A percentile compares a stretch with the other conserved stretches of the same genome.
These are phyloP conservation scores for Pyralis farinalis DNA, from an alignment of 2,888 invertebrate species.

Conservation along the genomic window DNA sequence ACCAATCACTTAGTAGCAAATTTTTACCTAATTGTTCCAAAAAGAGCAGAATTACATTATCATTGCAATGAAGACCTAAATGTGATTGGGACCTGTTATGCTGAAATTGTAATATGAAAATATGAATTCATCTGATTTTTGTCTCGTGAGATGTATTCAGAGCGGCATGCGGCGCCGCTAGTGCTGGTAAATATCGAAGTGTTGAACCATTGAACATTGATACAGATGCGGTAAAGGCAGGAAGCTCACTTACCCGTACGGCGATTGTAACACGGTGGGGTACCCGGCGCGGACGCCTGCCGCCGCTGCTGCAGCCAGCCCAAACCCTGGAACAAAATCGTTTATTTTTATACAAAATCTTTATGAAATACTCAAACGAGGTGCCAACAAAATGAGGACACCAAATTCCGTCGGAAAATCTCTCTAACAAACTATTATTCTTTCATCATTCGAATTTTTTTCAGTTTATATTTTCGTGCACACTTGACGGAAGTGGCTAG, in stretches of 20 bases:
- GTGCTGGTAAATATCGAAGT: constrained; percentile 78
- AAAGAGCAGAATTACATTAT: no score
- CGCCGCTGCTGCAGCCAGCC: constrained; percentile 76
- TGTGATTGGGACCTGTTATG: not conserved
- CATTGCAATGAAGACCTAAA: no score
- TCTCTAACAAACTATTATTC: constrained; percentile 32
- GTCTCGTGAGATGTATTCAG: constrained; percentile 77
- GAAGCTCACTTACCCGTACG: constrained; percentile 89
- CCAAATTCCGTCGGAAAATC: constrained; percentile 40
- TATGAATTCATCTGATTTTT: constrained; percentile 62
- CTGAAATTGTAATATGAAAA: not conserved
- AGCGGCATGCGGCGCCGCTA: constrained; percentile 67
- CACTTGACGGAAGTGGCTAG: constrained; percentile 73
- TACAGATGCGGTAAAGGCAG: constrained; percentile 46
- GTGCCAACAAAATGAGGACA: constrained; percentile 40
- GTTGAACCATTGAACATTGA: constrained; percentile 77
- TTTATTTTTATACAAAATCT: constrained; percentile 28
- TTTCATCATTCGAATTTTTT: constrained; percentile 42
- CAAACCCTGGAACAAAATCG: constrained; percentile 66
- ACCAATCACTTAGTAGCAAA: no score
- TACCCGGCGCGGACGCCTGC: constrained; percentile 89
- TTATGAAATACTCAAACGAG: constrained; percentile 24
- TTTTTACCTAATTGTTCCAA: no score
- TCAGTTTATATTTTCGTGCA: constrained; percentile 56
- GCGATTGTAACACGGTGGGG: constrained; percentile 88